Base-by-base conservation (phyloP, 2,113 vertebrate genomes). In the Engystomops pustulosus region DNA sequence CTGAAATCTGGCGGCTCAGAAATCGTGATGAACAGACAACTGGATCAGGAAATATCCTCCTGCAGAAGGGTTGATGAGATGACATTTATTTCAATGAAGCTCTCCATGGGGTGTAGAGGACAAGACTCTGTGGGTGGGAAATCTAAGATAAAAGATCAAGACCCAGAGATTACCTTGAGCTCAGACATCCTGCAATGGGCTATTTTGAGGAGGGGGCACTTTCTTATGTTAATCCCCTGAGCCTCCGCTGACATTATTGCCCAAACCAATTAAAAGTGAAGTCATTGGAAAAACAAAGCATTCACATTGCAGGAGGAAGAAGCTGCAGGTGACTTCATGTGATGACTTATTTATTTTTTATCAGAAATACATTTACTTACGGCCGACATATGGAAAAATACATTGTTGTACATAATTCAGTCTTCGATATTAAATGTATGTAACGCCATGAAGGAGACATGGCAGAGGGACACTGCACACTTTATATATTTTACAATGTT, bases 51-150 rank as follows among this genome's bases (percentile, higher is more conserved):
- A n/a, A 10, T 20, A 25, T 18, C 15, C 45, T 32, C 72, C 47
- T 36, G 51, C 30, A 44, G 36, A 10, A 53, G 9, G 15, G 77
- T n/a, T 30, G 30, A 65, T 14, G 58, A 55, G 27, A 14, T 79
- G 77, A 79, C 77, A 79, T 79, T 79, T 79, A 79, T 30, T n/a
- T 38, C 75, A 45, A 47, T 65, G 58, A 30, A 18, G 2, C 8
- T 36, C 51, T 41, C 77, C 1, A 36, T 65, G 58, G 77, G 77
- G n/a, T 6, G 38, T 45, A 18, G 7, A 30, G 55, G 27, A 47
- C 14, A 72, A 10, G 20, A 11, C 32, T 3, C 77, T 65, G 77
- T 25, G 38, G 58, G 55, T 58, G 58, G 36, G 36, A 67, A 36
- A 45, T 32, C 74, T 36, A 5, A 12, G 15, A 77, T 55, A 77